Base-by-base conservation (phyloP, 2,113 vertebrate species). In the Aegotheles bennettii region DNA sequence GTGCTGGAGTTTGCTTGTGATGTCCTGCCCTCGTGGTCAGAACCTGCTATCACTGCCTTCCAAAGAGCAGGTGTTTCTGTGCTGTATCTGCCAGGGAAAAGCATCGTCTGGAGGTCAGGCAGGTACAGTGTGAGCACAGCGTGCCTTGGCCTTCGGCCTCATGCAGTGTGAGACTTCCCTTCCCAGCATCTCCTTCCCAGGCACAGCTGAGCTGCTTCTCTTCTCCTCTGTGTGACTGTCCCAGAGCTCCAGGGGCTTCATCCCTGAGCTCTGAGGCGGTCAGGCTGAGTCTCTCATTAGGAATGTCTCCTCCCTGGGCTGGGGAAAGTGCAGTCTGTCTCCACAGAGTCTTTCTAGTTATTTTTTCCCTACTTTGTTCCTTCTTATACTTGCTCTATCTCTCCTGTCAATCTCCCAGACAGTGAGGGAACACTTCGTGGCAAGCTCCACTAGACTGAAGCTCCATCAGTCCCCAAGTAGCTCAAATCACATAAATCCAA, bases 1-100 rank as follows among this genome's bases (percentile, higher is more conserved):
- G 35, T 0, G 1, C 29, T 29, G 51, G 38, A n/a, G 8, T 3
- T 17, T 13, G 24, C 20, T 45, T 76, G 31, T 5, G n/a, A 11
- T 64, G 11, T 5, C 18, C 61, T 47, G 45, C 5, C 38, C 31
- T 59, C 5, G 0, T 3, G 15, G 21, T 36, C n/a, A 48, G 38
- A 69, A 40, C 28, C n/a, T 45, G 13, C 35, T 11, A 11, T 24
- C 36, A 3, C n/a, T 25, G 13, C 20, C 35, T 11, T 8, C 40
- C 13, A 11, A 24, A n/a, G 31, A 56, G 71, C 29, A 25, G 26
- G 24, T 18, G 38, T 7, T 65, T 56, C 51, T 38, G 1, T 5
- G 26, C 14, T 7, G 31, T 35, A 35, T 1, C 23, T 40, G 19
- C 24, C n/a, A 38, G 24, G 45, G 36, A 26, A n/a, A 21, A 64